Evolutionary conservation across 2,113 vertebrate genomes (phyloP).

Genomic region (Amia ocellicauda): DNA sequence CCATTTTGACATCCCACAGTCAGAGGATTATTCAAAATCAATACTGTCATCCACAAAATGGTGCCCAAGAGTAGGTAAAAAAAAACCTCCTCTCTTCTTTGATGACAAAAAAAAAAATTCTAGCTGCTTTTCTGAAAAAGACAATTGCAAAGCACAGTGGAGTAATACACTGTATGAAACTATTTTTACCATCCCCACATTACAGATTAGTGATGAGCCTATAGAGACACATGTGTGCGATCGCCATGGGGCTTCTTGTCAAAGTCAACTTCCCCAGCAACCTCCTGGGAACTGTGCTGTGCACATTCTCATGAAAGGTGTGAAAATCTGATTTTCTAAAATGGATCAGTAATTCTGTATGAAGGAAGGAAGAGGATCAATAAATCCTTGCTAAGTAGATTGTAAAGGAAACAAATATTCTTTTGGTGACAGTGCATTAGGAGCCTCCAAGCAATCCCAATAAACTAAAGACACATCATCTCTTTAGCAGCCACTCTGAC

Average conservation of each 20-base stretch:
- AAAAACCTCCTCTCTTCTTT: constrained; percentile 3
- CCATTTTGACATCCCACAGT: constrained; percentile 23
- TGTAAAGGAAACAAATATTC: constrained; percentile 85
- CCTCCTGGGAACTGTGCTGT: constrained; percentile 75
- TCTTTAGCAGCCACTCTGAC: constrained; percentile 79
- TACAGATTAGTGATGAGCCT: constrained; percentile 72
- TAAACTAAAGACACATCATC: constrained; percentile 82
- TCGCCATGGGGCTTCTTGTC: constrained; percentile 72
- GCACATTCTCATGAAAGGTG: constrained; percentile 91
- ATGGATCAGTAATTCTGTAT: constrained; percentile 98
- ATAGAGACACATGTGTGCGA: constrained; percentile 50
- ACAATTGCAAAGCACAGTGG: neutral
- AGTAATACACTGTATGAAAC: constrained; percentile 57
- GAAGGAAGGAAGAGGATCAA: constrained; percentile 89
- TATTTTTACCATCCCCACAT: constrained; percentile 68
- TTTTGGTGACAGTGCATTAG: constrained; percentile 93
- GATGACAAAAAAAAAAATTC: too few relatives aligned
- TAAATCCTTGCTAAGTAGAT: constrained; percentile 99
- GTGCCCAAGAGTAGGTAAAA: constrained; percentile 15
- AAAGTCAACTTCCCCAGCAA: constrained; percentile 83
- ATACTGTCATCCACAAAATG: constrained; percentile 25
- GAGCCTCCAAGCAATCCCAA: constrained; percentile 89
- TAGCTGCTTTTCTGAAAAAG: constrained; percentile 14
- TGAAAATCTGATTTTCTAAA: constrained; percentile 99
- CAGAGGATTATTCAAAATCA: constrained; percentile 27